phyloP scores from a whole-genome alignment of 2,113 vertebrate species.

The Chaetodon trifascialis region DNA sequence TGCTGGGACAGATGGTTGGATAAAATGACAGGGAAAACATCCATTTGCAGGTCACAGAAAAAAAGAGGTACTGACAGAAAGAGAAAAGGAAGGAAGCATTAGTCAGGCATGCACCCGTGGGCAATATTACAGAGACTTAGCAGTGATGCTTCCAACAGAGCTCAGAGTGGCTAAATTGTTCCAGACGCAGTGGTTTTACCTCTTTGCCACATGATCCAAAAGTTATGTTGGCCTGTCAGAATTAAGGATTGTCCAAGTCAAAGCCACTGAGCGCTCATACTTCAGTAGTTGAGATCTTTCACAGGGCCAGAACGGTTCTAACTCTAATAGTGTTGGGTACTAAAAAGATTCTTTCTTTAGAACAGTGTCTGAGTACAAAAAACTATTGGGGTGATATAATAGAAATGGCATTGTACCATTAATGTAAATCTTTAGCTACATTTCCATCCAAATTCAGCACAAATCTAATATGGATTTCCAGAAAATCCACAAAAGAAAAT shows the following conservation, averaged over 20 bases:
- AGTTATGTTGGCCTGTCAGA: slow-evolving; percentile 39
- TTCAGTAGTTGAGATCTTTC: slow-evolving; percentile 9
- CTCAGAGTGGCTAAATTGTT: slow-evolving; percentile 45
- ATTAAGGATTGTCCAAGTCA: slow-evolving; percentile 42
- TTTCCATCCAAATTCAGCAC: background rate
- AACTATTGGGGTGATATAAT: background rate
- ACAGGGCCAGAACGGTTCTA: slow-evolving; percentile 4
- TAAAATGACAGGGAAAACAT: slow-evolving; percentile 29
- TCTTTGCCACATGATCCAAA: slow-evolving; percentile 38
- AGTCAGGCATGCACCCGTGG: slow-evolving; percentile 34
- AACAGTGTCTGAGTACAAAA: background rate
- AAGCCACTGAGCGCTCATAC: slow-evolving; percentile 22
- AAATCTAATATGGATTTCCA: background rate
- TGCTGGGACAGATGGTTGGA: slow-evolving; percentile 35
- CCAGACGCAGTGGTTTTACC: slow-evolving; percentile 29
- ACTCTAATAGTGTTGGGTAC: background rate
- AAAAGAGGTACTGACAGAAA: slow-evolving; percentile 21
- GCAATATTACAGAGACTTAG: slow-evolving; percentile 41
- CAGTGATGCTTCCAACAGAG: slow-evolving; percentile 35
- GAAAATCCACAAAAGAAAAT: no score
- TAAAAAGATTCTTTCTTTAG: background rate
- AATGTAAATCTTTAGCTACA: no score
- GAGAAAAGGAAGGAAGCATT: slow-evolving; percentile 28
- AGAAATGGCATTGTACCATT: background rate
- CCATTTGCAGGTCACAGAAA: slow-evolving; percentile 51